Conservation (phyloP, 2,888 invertebrate genomes). For the Thera obeliscata region DNA sequence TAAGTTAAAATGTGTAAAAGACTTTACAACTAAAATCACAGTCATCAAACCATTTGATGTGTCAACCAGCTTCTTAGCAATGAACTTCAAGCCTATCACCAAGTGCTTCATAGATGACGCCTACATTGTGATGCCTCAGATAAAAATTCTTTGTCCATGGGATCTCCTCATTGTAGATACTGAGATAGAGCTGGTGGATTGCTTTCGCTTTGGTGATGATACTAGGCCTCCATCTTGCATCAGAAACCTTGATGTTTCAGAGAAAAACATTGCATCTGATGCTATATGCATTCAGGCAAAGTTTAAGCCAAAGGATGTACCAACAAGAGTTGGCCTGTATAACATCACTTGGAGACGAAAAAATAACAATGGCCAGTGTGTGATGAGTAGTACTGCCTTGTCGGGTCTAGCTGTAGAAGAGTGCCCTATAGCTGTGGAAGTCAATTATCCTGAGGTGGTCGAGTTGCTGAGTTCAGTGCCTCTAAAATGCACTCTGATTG, state of each 20-base stretch:
- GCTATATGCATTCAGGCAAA: conserved; percentile 73
- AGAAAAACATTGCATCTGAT: conserved; percentile 74
- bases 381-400: conserved; percentile 83
- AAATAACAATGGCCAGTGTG: conserved; percentile 60
- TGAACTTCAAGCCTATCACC: conserved; percentile 86
- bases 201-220: conserved; percentile 65
- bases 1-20: conserved; percentile 83
- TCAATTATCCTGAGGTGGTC: conserved; percentile 89
- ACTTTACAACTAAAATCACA: conserved; percentile 84
- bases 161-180: conserved; percentile 87
- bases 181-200: conserved; percentile 85
- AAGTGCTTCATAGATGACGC: conserved; percentile 88
- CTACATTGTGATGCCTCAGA: conserved; percentile 88
- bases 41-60: conserved; percentile 90
- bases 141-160: conserved; percentile 89
- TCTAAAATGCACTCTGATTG: conserved; percentile 88
- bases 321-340: conserved; percentile 74
- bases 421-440: conserved; percentile 85
- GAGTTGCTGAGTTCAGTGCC: conserved; percentile 89
- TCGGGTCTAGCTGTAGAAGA: conserved; percentile 85
- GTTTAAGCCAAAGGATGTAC: conserved; percentile 72
- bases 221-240: conserved; percentile 67
- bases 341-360: conserved; percentile 77
- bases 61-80: conserved; percentile 86
- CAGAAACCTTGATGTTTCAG: conserved; percentile 68